Evolutionary conservation across 2,797 vertebrate genomes (phyloP).

Genomic region (Anableps anableps): DNA sequence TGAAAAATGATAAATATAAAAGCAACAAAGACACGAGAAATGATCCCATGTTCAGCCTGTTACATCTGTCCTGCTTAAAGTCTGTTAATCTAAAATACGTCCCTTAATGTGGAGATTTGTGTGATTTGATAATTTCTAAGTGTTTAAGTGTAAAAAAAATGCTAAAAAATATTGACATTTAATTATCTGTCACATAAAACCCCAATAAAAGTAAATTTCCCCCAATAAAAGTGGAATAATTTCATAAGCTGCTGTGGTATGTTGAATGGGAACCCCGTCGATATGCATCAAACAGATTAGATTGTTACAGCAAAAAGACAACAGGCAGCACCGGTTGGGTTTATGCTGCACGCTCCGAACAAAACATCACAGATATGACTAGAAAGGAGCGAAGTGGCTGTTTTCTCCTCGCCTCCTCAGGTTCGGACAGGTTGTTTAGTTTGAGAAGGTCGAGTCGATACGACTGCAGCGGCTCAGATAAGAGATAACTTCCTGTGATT

Average conservation of each 20-base stretch:
- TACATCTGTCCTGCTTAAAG: too few species aligned
- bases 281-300: not conserved
- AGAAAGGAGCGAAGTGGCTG: not conserved
- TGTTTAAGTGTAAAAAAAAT: not conserved
- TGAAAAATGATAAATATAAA: too few species aligned
- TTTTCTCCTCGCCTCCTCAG: not conserved
- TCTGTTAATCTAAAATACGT: not conserved
- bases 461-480: constrained; percentile 36
- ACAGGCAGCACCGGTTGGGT: not conserved
- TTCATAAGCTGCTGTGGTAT: not conserved
- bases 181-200: not conserved
- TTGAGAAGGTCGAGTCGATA: not conserved
- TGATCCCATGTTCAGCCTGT: too few species aligned
- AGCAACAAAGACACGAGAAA: too few species aligned
- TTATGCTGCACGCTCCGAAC: not conserved
- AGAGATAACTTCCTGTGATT: constrained; percentile 43
- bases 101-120: not conserved
- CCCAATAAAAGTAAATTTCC: not conserved
- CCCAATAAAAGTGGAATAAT: not conserved
- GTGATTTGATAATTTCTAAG: not conserved
- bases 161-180: too few species aligned
- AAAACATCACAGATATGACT: not conserved
- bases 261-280: not conserved
- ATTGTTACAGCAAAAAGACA: not conserved
- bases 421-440: not conserved